Percentiles rank a stretch among this genome's conserved stretches.
phyloP scores from a whole-genome alignment of 30 jellyfish, hydroid and myxozoan species.

The Hydractinia echinata region DNA sequence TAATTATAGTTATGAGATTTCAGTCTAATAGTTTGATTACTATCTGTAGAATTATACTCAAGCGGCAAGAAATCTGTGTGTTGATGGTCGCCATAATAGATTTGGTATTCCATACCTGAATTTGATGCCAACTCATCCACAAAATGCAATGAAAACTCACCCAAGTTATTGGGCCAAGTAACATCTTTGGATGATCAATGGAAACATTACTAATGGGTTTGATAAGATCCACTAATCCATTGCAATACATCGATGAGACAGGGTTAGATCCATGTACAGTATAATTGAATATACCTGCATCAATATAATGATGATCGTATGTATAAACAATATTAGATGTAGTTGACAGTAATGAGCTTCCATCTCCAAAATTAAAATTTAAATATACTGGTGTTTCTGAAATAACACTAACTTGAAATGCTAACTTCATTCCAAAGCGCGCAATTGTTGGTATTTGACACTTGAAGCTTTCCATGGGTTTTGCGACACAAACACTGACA shows the following conservation, averaged over 20 bases:
- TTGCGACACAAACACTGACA: conserved; percentile 12
- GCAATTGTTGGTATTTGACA: conserved; percentile 12
- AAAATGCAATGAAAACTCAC: not conserved
- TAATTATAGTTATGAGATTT: conserved; percentile 11
- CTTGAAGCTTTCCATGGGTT: not conserved
- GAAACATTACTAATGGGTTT: not conserved
- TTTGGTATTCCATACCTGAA: not conserved
- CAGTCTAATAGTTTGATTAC: not conserved
- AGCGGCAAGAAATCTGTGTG: not conserved
- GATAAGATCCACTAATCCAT: not conserved
- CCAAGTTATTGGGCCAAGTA: conserved; percentile 27
- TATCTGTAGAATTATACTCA: not conserved
- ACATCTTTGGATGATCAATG: not conserved
- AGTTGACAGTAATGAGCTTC: not conserved
- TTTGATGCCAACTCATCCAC: not conserved
- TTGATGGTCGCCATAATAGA: conserved; percentile 2
- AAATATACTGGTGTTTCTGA: not conserved
- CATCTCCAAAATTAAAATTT: conserved; percentile 16
- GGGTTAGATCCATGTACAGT: conserved; percentile 12
- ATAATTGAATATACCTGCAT: conserved; percentile 1
- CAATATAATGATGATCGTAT: not conserved
- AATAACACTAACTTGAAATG: not conserved
- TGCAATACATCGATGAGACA: conserved; percentile 3
- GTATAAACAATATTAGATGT: not conserved
- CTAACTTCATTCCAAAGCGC: conserved; percentile 1